Percentiles rank a stretch among this genome's conserved stretches.
Conservation (phyloP, 2,113 vertebrate genomes). For the Apodemus sylvaticus region DNA sequence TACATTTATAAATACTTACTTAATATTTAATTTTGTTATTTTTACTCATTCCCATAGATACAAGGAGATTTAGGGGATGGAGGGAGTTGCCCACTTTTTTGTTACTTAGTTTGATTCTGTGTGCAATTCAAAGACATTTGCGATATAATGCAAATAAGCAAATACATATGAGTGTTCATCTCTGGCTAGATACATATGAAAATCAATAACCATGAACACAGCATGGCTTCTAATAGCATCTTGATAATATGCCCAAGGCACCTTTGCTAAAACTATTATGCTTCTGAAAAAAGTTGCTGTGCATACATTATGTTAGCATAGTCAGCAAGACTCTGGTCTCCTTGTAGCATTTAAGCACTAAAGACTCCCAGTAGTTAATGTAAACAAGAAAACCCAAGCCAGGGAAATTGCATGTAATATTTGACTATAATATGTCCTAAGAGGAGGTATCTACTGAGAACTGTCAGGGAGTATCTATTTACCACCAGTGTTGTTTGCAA, state of each 20-base stretch:
- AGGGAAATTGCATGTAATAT: conserved; percentile 78
- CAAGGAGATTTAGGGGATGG: background rate
- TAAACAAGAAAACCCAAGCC: conserved; percentile 76
- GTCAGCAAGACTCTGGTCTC: conserved; percentile 81
- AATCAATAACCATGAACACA: conserved; percentile 76
- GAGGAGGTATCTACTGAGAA: conserved; percentile 77
- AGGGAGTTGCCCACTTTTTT: background rate
- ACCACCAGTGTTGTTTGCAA: background rate
- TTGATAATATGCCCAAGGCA: conserved; percentile 75
- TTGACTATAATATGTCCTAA: conserved; percentile 75
- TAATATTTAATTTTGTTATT: conserved; percentile 11
- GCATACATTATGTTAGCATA: conserved; percentile 65
- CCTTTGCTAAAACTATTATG: conserved; percentile 66
- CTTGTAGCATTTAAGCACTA: conserved; percentile 76
- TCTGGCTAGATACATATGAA: conserved; percentile 47
- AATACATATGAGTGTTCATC: conserved; percentile 67
- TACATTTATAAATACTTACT: background rate
- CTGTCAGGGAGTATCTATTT: conserved; percentile 62
- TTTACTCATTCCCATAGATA: background rate
- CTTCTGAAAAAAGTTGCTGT: conserved; percentile 77
- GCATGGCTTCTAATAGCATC: conserved; percentile 70
- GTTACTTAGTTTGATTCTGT: background rate
- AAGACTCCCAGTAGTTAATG: conserved; percentile 79
- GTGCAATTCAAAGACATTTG: conserved; percentile 25
- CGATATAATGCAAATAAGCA: conserved; percentile 50